phyloP scores from a whole-genome alignment of 53 echinoderm and acorn worm species.

The Hippasteria phrygiana region DNA sequence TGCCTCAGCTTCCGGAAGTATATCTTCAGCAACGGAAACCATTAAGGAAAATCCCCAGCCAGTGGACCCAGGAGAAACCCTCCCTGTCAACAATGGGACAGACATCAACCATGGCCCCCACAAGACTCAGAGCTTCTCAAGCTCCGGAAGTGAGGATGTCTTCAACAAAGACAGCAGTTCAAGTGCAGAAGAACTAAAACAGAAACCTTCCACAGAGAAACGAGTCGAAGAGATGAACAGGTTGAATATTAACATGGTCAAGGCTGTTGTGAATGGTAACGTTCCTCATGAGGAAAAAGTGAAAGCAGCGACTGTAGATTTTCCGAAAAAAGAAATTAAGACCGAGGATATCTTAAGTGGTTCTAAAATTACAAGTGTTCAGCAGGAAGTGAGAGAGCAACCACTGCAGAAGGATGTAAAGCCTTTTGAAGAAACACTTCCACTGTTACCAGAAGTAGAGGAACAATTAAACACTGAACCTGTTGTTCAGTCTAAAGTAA shows the following conservation, averaged over 20 bases:
- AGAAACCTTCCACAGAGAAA: not conserved
- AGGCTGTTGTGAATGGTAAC: conserved; percentile 13
- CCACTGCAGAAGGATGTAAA: not conserved
- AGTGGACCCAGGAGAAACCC: not conserved
- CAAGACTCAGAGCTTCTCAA: not conserved
- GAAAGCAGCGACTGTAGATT: not conserved
- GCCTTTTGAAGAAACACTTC: conserved; percentile 34
- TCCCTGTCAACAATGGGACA: not conserved
- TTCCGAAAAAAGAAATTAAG: no score
- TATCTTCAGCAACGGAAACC: not conserved
- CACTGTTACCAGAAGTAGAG: not conserved
- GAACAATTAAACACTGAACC: not conserved
- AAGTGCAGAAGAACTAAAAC: conserved; percentile 13
- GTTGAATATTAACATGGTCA: conserved; percentile 5
- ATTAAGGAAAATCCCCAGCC: not conserved
- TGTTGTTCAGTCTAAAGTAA: not conserved
- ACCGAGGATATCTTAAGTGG: not conserved
- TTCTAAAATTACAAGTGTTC: conserved; percentile 21
- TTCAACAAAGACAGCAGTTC: conserved; percentile 37
- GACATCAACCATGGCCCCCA: not conserved
- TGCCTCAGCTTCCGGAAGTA: not conserved
- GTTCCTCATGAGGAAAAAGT: not conserved
- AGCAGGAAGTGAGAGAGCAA: not conserved
- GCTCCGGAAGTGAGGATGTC: conserved; percentile 24
- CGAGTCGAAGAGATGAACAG: conserved; percentile 27